Conservation (phyloP, 2,113 vertebrate genomes). For the Sprattus sprattus region DNA sequence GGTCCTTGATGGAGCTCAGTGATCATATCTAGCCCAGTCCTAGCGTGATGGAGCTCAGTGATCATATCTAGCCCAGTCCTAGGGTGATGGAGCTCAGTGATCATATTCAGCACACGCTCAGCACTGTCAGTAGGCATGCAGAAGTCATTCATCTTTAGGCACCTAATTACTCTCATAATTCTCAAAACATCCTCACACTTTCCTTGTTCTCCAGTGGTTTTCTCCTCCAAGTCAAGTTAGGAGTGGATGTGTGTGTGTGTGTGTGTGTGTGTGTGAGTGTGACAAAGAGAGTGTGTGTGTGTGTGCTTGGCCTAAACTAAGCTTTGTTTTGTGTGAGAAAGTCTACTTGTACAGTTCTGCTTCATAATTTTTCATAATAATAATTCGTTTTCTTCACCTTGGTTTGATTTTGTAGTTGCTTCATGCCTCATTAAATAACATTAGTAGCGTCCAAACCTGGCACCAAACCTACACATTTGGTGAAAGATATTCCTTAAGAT, state of each 20-base stretch:
- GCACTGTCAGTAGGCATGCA: no score
- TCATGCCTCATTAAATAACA: neutral
- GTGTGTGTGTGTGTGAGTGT: neutral
- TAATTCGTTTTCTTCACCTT: neutral
- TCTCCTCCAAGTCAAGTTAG: neutral
- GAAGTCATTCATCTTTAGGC: neutral
- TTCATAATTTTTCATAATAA: neutral
- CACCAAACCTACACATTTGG: neutral
- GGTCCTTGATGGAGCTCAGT: no score
- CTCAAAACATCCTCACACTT: neutral
- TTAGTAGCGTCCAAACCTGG: neutral
- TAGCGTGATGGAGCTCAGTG: neutral
- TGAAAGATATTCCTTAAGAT: neutral
- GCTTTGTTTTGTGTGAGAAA: neutral
- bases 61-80: neutral
- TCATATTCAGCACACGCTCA: no score
- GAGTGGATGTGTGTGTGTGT: no score
- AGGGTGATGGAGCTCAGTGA: no score
- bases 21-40: neutral
- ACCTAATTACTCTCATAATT: neutral
- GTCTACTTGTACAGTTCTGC: neutral
- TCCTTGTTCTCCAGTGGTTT: neutral
- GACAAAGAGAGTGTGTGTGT: neutral
- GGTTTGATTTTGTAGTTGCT: neutral
- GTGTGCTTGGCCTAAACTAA: neutral